Conservation (phyloP, 2,797 vertebrate genomes). For the Emydoidea blandingii region DNA sequence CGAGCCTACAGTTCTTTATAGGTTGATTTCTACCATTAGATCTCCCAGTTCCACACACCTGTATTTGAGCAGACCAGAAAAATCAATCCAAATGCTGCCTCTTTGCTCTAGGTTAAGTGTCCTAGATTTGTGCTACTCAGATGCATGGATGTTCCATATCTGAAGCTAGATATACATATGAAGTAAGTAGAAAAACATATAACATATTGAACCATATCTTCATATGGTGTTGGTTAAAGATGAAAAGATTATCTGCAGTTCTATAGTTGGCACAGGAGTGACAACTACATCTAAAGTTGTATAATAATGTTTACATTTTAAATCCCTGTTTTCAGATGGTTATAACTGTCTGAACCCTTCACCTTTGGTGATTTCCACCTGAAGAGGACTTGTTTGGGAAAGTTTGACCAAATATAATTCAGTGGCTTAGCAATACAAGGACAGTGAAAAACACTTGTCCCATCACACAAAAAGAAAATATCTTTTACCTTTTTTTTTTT, state of each 20-base stretch:
- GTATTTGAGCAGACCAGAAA: background rate
- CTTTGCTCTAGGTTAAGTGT: background rate
- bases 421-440: background rate
- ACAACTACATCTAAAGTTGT: background rate
- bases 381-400: background rate
- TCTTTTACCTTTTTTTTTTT: background rate
- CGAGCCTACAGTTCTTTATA: background rate
- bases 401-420: background rate
- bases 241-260: background rate
- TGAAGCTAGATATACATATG: background rate
- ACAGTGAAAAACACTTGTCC: background rate
- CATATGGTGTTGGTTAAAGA: background rate
- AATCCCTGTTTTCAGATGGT: background rate
- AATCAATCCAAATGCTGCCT: background rate
- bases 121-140: background rate
- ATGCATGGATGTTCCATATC: background rate
- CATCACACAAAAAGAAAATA: background rate
- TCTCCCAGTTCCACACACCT: background rate
- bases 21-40: slow-evolving; percentile 3
- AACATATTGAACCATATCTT: too few relatives aligned
- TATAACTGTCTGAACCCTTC: background rate
- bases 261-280: background rate
- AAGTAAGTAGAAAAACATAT: too few relatives aligned
- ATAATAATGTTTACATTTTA: background rate
- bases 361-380: background rate